Conservation (phyloP, 2,797 vertebrate genomes). For the Pitangus sulphuratus region DNA sequence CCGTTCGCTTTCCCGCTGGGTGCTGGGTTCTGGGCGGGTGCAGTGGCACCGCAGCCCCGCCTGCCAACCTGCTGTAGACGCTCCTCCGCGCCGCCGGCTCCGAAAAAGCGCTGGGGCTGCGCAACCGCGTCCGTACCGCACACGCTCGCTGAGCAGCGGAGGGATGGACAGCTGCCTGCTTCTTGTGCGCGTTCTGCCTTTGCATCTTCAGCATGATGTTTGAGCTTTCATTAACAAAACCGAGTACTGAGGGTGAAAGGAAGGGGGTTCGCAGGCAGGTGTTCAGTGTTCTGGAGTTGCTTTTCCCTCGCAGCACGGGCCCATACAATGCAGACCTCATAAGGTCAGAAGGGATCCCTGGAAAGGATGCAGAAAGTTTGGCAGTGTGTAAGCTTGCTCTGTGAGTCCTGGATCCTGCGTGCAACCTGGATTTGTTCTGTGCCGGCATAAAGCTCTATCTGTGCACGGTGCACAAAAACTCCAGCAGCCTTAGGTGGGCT, state of each 20-base stretch:
- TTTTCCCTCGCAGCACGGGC: accelerated
- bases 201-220: accelerated
- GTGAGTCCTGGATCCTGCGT: background rate
- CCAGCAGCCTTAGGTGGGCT: background rate
- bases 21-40: background rate
- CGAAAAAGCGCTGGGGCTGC: background rate
- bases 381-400: background rate
- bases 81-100: accelerated
- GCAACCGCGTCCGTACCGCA: accelerated
- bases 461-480: background rate
- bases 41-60: background rate
- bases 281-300: background rate
- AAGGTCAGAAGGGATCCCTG: background rate
- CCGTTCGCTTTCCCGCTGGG: background rate
- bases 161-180: accelerated
- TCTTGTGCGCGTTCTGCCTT: accelerated
- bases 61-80: background rate
- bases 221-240: accelerated
- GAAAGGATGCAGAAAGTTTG: background rate
- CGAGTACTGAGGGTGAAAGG: accelerated
- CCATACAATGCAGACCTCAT: accelerated
- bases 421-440: background rate
- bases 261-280: background rate
- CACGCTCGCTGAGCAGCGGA: accelerated
- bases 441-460: background rate